Base-by-base conservation (phyloP, 2,888 invertebrate species). In the Anticlea derivata region DNA sequence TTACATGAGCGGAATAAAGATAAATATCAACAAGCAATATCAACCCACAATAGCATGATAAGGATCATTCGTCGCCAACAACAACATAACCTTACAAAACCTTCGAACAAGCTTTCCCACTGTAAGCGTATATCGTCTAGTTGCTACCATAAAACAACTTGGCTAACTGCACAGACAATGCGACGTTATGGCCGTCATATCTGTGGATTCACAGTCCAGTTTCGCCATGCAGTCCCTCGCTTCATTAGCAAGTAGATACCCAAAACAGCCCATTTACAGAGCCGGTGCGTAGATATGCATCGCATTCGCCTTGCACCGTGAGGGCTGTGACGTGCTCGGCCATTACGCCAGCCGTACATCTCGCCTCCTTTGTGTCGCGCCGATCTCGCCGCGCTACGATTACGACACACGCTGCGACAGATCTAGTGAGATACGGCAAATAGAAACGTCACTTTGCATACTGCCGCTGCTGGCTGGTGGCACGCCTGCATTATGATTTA, bases 221-320 rank as follows among this genome's bases (percentile, higher is more conserved):
- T 87, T 80, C 75, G 75, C 81, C 68, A 74, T 77, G 73, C 76
- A 75, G 77, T 65, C 70, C 71, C 66, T 70, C 68, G 77, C 83
- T 89, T 88, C 89, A 89, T 89, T 90, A 89, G 86, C 83, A 86
- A 87, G 82, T 81, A 81, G 86, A 87, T 87, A 82, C 83, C 88
- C 86, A 83, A 89, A 89, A 88, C 85, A 81, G 83, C 70, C 84
- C 84, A 86, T 87, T 87, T 87, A 84, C 83, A 82, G 82, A 83
- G 82, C 77, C 81, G 70, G 82, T 83, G 81, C 75, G 76, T 80
- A 83, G 89, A 89, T 90, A 89, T 86, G 86, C 79, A 90, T 90
- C 89, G 70, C 76, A 60, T 73, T 80, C 78, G 80, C 77, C 75
- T 76, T 80, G 81, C 80, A 78, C 66, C 66, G 74, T 67, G 75